Evolutionary conservation across 2,797 vertebrate species (phyloP), one percentile per base, ranked within the genome.

Genomic region (Borostomias antarcticus): DNA sequence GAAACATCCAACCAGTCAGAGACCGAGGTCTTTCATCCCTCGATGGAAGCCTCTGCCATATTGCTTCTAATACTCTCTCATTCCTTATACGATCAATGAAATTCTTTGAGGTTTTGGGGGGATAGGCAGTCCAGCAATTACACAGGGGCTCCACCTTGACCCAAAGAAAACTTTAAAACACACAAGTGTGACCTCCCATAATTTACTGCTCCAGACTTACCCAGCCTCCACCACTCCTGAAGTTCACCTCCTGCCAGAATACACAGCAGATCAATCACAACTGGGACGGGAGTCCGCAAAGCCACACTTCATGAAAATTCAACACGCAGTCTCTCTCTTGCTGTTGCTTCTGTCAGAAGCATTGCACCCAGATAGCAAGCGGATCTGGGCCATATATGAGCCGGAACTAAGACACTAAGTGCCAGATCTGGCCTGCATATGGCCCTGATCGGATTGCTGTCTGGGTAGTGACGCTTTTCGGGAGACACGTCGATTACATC

Each of bases 291-390:
- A 77, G 75, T n/a, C n/a, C 65, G 70, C 21, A 37, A 75, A 72
- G 73, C 70, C 71, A 69, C 52, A 72, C 91, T 43, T 92, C 86
- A 91, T 92, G 89, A 90, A 93, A 91, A 92, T 91, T 91, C 89
- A 91, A 80, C 28, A 51, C 79, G 81, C 78, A 85, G 81, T 45
- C 64, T 79, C 77, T 87, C 61, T 84, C 85, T 84, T 84, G 83
- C 88, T 89, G 72, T 76, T 64, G 35, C 62, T 59, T 63, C 51
- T 30, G n/a, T n/a, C n/a, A n/a, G 37, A 70, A 87, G 74, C 77
- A 76, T 69, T n/a, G 78, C 74, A 28, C 62, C 58, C 50, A 21
- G 71, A 60, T 61, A 58, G 28, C 48, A 58, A n/a, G n/a, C n/a
- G n/a, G n/a, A n/a, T n/a, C n/a, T n/a, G n/a, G n/a, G n/a, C n/a